phyloP scores from a whole-genome alignment of 2,888 invertebrate species.

The Lepas anatifera region DNA sequence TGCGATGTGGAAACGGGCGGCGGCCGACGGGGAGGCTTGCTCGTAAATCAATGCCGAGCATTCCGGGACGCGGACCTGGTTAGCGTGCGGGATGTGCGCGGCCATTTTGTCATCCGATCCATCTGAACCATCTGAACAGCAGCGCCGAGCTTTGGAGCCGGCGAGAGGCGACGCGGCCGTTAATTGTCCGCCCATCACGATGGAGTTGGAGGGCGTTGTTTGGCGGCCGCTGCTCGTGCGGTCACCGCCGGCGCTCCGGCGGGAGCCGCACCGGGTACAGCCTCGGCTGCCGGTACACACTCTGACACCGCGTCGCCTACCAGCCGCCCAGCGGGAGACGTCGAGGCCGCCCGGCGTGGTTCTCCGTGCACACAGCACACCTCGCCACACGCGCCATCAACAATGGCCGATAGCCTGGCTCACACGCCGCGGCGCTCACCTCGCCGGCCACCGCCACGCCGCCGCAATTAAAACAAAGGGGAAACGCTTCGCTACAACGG shows the following conservation, averaged over 20 bases:
- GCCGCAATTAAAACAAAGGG: background rate
- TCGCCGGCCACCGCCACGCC: background rate
- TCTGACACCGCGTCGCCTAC: background rate
- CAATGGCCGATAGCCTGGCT: too few relatives aligned
- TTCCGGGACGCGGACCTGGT: background rate
- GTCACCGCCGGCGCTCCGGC: background rate
- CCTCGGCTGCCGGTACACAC: background rate
- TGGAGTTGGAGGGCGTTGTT: conserved; percentile 10
- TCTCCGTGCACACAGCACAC: too few relatives aligned
- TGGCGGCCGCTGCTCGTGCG: background rate
- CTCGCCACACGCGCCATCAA: too few relatives aligned
- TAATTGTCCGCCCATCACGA: conserved; percentile 9
- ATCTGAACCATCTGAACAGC: background rate
- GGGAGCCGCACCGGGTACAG: background rate
- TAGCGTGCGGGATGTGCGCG: background rate
- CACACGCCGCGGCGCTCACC: background rate
- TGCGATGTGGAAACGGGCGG: background rate
- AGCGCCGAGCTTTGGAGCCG: background rate
- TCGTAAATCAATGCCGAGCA: background rate
- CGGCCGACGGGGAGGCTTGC: background rate
- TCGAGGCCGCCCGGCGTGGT: background rate
- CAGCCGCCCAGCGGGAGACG: background rate
- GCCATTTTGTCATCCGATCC: conserved; percentile 6
- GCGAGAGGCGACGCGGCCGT: background rate
- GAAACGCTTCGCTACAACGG: background rate